phyloP scores from a whole-genome alignment of 2,888 invertebrate species.

The Lycia hirtaria region DNA sequence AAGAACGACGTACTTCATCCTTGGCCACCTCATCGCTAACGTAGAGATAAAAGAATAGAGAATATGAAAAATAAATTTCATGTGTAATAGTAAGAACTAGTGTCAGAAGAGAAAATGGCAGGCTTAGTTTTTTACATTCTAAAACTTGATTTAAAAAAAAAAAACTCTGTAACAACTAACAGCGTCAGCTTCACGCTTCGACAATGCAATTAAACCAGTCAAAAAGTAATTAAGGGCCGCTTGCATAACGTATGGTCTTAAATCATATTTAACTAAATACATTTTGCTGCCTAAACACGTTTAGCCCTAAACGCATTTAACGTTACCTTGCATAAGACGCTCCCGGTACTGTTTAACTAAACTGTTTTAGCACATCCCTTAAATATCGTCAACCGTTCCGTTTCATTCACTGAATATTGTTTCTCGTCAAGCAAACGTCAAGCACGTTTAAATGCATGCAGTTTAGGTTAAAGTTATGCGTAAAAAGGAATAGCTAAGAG shows the following conservation, averaged over 20 bases:
- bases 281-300: not conserved
- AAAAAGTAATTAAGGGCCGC: conserved; percentile 17
- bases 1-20: no score
- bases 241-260: no score
- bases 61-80: no score
- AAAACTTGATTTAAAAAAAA: no score
- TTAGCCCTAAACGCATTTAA: not conserved
- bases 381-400: not conserved
- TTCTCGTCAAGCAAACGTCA: not conserved
- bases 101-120: no score
- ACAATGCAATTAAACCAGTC: conserved; percentile 8
- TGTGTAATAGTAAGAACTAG: no score
- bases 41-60: no score
- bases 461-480: not conserved
- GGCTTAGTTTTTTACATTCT: not conserved
- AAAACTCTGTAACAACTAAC: not conserved
- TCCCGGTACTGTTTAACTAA: not conserved
- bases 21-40: no score
- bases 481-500: not conserved
- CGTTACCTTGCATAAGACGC: not conserved
- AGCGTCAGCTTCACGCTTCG: conserved; percentile 1
- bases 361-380: not conserved
- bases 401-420: not conserved
- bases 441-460: not conserved
- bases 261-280: not conserved